These are phyloP conservation scores for Heterotis niloticus DNA, from an alignment of 2,113 vertebrate species.

Conservation along the genomic window DNA sequence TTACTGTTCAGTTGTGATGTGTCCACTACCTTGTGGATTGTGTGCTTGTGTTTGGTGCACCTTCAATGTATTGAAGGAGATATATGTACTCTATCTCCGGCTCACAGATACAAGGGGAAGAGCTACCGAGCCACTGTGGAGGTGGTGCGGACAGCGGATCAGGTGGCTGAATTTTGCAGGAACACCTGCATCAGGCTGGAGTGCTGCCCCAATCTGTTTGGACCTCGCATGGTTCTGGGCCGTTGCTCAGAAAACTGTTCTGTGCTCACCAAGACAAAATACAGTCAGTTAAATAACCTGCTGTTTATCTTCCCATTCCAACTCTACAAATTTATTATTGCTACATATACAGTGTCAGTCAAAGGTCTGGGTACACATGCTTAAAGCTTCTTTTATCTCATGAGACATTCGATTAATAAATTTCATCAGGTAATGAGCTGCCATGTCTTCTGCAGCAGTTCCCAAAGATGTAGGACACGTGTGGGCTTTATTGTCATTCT, in stretches of 20 bases:
- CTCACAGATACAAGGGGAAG: constrained; percentile 89
- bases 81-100: constrained; percentile 3
- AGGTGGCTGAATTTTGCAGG: constrained; percentile 91
- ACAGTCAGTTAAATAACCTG: constrained; percentile 81
- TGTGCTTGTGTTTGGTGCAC: constrained; percentile 61
- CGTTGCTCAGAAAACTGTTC: constrained; percentile 97
- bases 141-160: constrained; percentile 89
- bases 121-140: constrained; percentile 95
- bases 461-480: too few relatives aligned
- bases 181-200: constrained; percentile 94
- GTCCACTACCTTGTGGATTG: too few relatives aligned
- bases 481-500: too few relatives aligned
- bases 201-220: constrained; percentile 95
- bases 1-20: neutral
- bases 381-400: too few relatives aligned
- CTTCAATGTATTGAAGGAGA: constrained; percentile 70
- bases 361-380: too few relatives aligned
- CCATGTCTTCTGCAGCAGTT: too few relatives aligned
- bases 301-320: constrained; percentile 53
- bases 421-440: too few relatives aligned
- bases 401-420: too few relatives aligned
- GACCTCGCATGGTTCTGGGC: constrained; percentile 91
- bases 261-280: constrained; percentile 97
- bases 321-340: neutral
- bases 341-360: too few relatives aligned